Conservation (phyloP, 2,797 vertebrate species). For the Oryzias dopingdopingensis region DNA sequence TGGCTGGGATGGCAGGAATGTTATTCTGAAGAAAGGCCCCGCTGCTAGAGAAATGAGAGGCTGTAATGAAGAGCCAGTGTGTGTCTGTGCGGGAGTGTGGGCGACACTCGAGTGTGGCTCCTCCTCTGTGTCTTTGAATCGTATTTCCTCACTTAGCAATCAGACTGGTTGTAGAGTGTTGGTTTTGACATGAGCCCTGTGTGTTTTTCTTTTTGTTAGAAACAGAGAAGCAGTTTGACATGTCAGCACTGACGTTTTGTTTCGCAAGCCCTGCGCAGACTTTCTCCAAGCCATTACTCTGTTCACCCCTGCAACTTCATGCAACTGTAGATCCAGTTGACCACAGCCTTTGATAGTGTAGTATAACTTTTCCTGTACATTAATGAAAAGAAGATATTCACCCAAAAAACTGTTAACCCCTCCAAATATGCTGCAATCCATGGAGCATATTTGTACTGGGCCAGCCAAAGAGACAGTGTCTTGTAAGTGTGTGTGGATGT, state of each 20-base stretch:
- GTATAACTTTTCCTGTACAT: slow-evolving; percentile 63
- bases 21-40: slow-evolving; percentile 92
- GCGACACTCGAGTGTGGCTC: slow-evolving; percentile 39
- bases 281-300: slow-evolving; percentile 49
- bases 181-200: slow-evolving; percentile 48
- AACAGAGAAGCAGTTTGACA: slow-evolving; percentile 51
- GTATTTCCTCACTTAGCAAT: slow-evolving; percentile 59
- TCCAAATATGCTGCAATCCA: slow-evolving; percentile 64
- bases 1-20: slow-evolving; percentile 93
- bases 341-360: slow-evolving; percentile 52
- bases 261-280: slow-evolving; percentile 52
- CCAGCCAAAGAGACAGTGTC: slow-evolving; percentile 64
- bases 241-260: slow-evolving; percentile 55
- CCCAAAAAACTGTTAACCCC: slow-evolving; percentile 49
- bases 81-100: slow-evolving; percentile 28
- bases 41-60: slow-evolving; percentile 94
- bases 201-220: slow-evolving; percentile 56
- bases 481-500: slow-evolving; percentile 58
- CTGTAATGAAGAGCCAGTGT: slow-evolving; percentile 80
- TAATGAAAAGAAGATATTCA: slow-evolving; percentile 41
- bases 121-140: slow-evolving; percentile 50
- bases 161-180: slow-evolving; percentile 43
- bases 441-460: slow-evolving; percentile 60
- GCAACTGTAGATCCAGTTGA: slow-evolving; percentile 6
- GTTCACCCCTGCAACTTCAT: slow-evolving; percentile 52